Base-by-base conservation (phyloP, 2,797 vertebrate species). In the Leucoraja ocellata region DNA sequence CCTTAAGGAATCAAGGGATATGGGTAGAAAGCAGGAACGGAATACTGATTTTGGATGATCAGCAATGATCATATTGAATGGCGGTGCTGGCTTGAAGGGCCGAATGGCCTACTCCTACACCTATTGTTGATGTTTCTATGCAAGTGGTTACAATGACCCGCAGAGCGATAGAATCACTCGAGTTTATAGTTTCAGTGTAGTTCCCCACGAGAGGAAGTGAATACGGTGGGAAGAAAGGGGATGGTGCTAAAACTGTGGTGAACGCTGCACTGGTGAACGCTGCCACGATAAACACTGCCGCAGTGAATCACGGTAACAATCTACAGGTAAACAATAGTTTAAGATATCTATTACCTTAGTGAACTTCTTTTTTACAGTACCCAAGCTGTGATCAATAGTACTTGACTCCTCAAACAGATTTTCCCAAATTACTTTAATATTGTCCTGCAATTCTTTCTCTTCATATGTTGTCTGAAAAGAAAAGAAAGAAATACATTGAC, bases 311-410 rank as follows among this genome's bases (percentile, higher is more conserved):
- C 46, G 46, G 32, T 68, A 94, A 93, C 0, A 81, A 63, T 0
- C 0, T 91, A 36, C 61, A 91, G 36, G 65, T 28, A 46, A 74
- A 9, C 1, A 91, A 54, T 91, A 32, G 25, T 21, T 21, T 25
- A 11, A 16, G 65, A 91, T 76, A 16, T 73, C 5, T 16, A 93
- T 94, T 95, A 99, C 99, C 97, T 97, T 94, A 4, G 95, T 97
- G 95, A 99, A 99, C 11, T 95, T 96, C 93, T 95, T 97, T 95
- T 99, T 99, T 81, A 98, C 96, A 86, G 95, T 94, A 86, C 96
- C 96, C 9, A 99, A 96, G 71, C 95, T 95, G 46, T 93, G 96
- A 94, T 98, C 97, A 93, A 98, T 95, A 28, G 94, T 94, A 94
- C 95, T 94, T 18, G 98, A 96, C 46, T 99, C 97, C 0, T 46